These are phyloP conservation scores for Labeo rohita DNA, from an alignment of 2,113 vertebrate genomes.

Conservation along the genomic window DNA sequence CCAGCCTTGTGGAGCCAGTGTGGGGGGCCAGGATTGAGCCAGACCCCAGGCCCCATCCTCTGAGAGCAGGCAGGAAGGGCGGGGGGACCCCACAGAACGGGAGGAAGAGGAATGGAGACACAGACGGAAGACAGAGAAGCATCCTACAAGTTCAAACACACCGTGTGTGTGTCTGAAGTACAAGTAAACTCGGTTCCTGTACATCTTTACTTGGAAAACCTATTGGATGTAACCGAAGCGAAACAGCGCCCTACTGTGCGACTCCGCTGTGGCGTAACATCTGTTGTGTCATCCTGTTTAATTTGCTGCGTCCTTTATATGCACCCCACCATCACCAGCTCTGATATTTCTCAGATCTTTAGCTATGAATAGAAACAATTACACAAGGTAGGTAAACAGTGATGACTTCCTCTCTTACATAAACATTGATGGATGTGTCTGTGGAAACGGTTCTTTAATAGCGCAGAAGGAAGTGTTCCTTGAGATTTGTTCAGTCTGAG, in stretches of 20 bases:
- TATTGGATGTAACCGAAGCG: not conserved
- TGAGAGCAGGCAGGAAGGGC: constrained; percentile 43
- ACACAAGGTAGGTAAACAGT: constrained; percentile 52
- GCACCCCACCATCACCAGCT: constrained; percentile 19
- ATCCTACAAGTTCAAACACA: constrained; percentile 10
- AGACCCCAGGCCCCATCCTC: constrained; percentile 38
- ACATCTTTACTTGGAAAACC: constrained; percentile 13
- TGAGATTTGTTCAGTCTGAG: constrained; percentile 45
- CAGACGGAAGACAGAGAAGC: not conserved
- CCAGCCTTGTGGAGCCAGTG: constrained; percentile 51
- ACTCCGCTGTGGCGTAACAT: constrained; percentile 12
- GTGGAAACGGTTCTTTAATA: constrained; percentile 49
- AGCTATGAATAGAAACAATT: constrained; percentile 41
- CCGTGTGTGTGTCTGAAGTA: not conserved
- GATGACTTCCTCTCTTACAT: constrained; percentile 53
- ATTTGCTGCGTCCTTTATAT: constrained; percentile 2
- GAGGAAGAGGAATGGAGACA: constrained; percentile 42
- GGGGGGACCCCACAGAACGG: constrained; percentile 40
- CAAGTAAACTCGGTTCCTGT: not conserved
- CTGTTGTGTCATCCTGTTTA: constrained; percentile 33
- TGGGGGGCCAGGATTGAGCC: constrained; percentile 53
- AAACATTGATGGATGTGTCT: constrained; percentile 44
- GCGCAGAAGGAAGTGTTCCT: constrained; percentile 57
- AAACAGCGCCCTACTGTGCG: not conserved
- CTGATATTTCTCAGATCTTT: constrained; percentile 42